Evolutionary conservation across 2,888 invertebrate species (phyloP).

Genomic region (Drosophila bunnanda): DNA sequence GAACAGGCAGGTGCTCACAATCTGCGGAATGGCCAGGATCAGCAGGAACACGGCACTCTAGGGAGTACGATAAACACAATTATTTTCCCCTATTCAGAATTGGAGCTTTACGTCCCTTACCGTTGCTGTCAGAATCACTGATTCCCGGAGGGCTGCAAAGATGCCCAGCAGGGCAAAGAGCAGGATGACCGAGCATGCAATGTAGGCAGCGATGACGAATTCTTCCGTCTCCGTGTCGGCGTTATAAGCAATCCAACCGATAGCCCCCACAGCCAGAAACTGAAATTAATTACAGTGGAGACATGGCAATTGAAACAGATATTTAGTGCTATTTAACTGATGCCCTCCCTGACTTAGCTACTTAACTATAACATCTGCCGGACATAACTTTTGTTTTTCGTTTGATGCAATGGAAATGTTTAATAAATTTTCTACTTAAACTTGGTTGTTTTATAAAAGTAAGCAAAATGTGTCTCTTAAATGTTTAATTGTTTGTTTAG

Average conservation of each 20-base stretch:
- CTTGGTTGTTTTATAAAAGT: too few species aligned
- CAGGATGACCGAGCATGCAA: constrained; percentile 67
- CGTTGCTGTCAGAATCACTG: constrained; percentile 93
- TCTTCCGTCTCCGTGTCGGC: constrained; percentile 62
- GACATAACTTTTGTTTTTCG: too few species aligned
- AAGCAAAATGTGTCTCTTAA: too few species aligned
- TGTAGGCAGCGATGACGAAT: constrained; percentile 67
- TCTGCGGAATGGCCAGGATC: constrained; percentile 89
- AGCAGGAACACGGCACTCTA: constrained; percentile 91
- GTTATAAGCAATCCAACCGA: constrained; percentile 69
- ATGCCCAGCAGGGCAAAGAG: constrained; percentile 90
- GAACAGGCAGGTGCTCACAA: constrained; percentile 88
- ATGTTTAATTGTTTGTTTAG: too few species aligned
- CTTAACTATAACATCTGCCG: not conserved
- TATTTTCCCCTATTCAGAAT: not conserved
- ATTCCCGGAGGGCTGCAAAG: constrained; percentile 94
- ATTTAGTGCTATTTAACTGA: not conserved
- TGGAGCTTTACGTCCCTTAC: constrained; percentile 85
- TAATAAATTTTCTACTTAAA: not conserved
- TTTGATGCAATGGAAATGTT: not conserved
- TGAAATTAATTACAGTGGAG: constrained; percentile 49
- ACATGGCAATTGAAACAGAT: not conserved
- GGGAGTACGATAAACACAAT: constrained; percentile 62
- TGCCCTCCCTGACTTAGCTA: not conserved
- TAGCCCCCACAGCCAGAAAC: constrained; percentile 72